Evolutionary conservation across 2,797 vertebrate species (phyloP).

Genomic region (Scleropages formosus): DNA sequence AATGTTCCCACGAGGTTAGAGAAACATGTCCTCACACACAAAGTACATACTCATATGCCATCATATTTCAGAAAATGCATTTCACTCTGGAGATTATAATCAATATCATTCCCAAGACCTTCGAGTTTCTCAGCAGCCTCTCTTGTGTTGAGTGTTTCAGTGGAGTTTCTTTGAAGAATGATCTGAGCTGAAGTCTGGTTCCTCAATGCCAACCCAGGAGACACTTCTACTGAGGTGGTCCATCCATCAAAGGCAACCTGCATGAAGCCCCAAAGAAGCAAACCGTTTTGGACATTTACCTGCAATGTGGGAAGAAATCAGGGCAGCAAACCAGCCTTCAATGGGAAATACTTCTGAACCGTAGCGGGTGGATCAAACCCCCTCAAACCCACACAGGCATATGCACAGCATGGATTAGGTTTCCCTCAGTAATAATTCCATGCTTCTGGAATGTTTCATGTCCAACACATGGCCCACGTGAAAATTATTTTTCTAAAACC

Average conservation of each 20-base stretch:
- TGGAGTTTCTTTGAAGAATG: slow-evolving; percentile 56
- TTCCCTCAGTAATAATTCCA: slow-evolving; percentile 59
- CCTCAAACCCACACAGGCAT: slow-evolving; percentile 27
- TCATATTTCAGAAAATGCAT: neutral
- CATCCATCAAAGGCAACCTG: slow-evolving; percentile 48
- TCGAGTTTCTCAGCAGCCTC: slow-evolving; percentile 14
- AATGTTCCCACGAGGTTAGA: neutral
- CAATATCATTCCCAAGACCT: neutral
- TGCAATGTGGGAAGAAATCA: slow-evolving; percentile 40
- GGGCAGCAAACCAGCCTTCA: slow-evolving; percentile 33
- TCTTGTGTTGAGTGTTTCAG: slow-evolving; percentile 29
- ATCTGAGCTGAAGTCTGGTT: slow-evolving; percentile 28
- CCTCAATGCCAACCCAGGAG: slow-evolving; percentile 32
- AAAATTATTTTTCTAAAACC: neutral
- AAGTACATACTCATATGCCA: neutral
- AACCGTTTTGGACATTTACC: slow-evolving; percentile 45
- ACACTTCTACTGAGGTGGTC: slow-evolving; percentile 34
- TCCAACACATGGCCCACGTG: slow-evolving; percentile 50
- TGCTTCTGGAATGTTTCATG: slow-evolving; percentile 64
- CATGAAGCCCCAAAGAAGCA: slow-evolving; percentile 34
- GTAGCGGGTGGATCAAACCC: slow-evolving; percentile 49
- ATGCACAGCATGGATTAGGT: slow-evolving; percentile 42
- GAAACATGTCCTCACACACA: neutral
- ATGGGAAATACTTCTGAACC: slow-evolving; percentile 49
- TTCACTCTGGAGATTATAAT: neutral